phyloP scores from a whole-genome alignment of 2,113 vertebrate genomes.

The Peromyscus californicus region DNA sequence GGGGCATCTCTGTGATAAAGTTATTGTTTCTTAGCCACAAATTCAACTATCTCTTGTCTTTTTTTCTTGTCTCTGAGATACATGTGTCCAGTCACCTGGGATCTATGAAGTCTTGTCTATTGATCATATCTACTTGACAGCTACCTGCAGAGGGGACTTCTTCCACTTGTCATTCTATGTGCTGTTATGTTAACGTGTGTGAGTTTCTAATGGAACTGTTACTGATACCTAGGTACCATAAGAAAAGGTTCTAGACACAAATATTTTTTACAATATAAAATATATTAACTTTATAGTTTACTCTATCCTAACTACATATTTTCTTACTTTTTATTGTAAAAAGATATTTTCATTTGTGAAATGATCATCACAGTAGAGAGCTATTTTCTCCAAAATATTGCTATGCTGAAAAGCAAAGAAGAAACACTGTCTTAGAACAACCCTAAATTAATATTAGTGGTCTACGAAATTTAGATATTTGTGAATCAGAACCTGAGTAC shows the following conservation, averaged over 20 bases:
- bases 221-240: neutral
- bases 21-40: neutral
- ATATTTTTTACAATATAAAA: slow-evolving; percentile 23
- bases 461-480: neutral
- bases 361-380: neutral
- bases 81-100: neutral
- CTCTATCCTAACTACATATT: neutral
- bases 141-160: neutral
- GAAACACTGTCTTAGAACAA: neutral
- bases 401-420: slow-evolving; percentile 5
- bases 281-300: neutral
- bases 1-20: neutral
- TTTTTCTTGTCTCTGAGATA: neutral
- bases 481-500: neutral
- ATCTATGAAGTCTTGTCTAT: neutral
- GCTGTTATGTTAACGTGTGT: neutral
- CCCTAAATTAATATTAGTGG: neutral
- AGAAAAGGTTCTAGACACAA: neutral
- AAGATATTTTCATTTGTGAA: slow-evolving; percentile 1
- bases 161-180: neutral
- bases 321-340: neutral
- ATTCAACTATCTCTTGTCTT: neutral
- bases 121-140: neutral
- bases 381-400: neutral
- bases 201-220: neutral